phyloP scores from a whole-genome alignment of 2,797 vertebrate genomes.

The Aldrovandia affinis region DNA sequence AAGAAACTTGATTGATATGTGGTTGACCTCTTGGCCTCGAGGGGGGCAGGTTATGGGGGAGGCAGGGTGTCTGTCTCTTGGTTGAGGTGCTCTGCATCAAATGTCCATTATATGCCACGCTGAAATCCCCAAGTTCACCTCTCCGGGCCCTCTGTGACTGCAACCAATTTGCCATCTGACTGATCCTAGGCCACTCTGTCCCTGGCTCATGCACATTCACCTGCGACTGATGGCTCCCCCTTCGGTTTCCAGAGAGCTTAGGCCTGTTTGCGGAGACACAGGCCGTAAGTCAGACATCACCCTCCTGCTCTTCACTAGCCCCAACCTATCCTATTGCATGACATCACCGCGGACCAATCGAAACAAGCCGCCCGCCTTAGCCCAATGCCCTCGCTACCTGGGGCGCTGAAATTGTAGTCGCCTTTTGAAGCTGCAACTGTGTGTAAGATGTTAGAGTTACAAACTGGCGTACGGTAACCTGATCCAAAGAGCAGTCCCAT shows the following conservation, averaged over 20 bases:
- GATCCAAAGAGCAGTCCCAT: not conserved
- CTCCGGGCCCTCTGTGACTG: not conserved
- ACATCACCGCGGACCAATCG: constrained; percentile 17
- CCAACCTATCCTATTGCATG: constrained; percentile 6
- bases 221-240: not conserved
- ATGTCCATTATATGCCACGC: not conserved
- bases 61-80: not conserved
- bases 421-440: constrained; percentile 5
- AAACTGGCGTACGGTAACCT: not conserved
- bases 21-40: not conserved
- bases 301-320: not conserved
- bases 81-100: not conserved
- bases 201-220: constrained; percentile 2
- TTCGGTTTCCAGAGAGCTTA: not conserved
- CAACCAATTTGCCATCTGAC: constrained; percentile 12
- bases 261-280: not conserved
- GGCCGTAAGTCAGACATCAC: constrained; percentile 11
- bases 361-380: not conserved
- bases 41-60: not conserved
- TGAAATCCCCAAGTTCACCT: not conserved
- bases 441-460: not conserved
- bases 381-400: constrained; percentile 5
- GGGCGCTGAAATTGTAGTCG: constrained; percentile 17
- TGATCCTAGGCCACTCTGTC: not conserved
- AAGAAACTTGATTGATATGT: not conserved